Percentiles rank a stretch among this genome's conserved stretches.
phyloP scores from a whole-genome alignment of 2,888 invertebrate species.

The Mythimna lalbum region DNA sequence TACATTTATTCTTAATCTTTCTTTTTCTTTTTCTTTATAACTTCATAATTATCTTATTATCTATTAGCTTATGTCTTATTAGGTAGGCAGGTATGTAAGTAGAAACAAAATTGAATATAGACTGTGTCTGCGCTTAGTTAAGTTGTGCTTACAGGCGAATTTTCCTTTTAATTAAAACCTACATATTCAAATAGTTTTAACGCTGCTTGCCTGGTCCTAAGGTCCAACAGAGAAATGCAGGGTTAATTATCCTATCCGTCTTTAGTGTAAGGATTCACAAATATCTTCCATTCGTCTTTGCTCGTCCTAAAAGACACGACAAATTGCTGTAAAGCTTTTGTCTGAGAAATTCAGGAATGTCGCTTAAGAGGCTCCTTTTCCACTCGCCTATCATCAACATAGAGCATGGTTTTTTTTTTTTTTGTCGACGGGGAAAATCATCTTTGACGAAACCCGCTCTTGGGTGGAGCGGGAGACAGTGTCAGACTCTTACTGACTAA shows the following conservation, averaged over 20 bases:
- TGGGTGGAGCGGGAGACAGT: no score
- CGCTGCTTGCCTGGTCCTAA: neutral
- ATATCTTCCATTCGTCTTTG: constrained; percentile 4
- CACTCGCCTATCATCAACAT: neutral
- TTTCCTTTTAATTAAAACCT: constrained; percentile 24
- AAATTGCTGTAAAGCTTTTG: neutral
- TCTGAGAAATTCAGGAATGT: neutral
- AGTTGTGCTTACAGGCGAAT: neutral
- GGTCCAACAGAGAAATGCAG: constrained; percentile 11
- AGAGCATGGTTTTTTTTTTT: no score
- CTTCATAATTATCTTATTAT: neutral
- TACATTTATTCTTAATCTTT: neutral
- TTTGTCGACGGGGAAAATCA: no score
- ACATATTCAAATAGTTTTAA: constrained; percentile 10
- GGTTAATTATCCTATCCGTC: neutral
- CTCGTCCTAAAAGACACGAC: neutral
- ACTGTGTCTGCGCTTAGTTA: neutral
- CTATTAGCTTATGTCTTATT: no score
- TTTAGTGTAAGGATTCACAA: constrained; percentile 9
- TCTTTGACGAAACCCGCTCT: no score
- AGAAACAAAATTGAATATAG: neutral
- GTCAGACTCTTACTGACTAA: no score
- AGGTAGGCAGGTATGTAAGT: neutral
- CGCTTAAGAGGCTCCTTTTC: neutral
- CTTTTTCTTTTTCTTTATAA: no score